Conservation (phyloP, 1,140 invertebrate genomes). For the Zaprionus kolodkinae region DNA sequence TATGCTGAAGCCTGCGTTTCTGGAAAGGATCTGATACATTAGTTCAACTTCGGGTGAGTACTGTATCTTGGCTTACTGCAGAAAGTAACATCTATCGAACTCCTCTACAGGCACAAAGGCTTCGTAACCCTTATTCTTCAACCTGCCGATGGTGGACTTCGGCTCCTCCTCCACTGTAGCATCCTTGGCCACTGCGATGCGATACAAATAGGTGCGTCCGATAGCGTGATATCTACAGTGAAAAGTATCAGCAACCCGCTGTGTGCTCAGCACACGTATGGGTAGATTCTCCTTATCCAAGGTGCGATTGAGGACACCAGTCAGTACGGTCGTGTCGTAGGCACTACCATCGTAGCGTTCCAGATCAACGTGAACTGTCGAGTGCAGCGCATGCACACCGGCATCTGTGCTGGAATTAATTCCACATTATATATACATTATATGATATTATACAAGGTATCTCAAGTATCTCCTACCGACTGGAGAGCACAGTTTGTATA, state of each 20-base stretch:
- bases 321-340: constrained; percentile 85
- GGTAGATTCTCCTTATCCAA: constrained; percentile 85
- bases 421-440: constrained; percentile 5
- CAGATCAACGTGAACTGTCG: constrained; percentile 88
- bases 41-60: fast-evolving
- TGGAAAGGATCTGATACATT: constrained; percentile 77
- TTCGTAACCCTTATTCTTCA: constrained; percentile 62
- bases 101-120: constrained; percentile 72
- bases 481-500: constrained; percentile 86
- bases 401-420: constrained; percentile 87
- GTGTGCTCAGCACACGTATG: constrained; percentile 86
- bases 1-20: constrained; percentile 86
- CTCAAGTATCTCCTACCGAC: constrained; percentile 86
- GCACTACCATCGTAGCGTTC: constrained; percentile 81
- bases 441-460: too few species aligned
- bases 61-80: constrained; percentile 57
- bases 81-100: constrained; percentile 72
- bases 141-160: neutral
- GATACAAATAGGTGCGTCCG: constrained; percentile 89
- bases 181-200: constrained; percentile 85
- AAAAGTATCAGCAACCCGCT: constrained; percentile 86
- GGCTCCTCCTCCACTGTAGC: neutral
- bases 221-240: constrained; percentile 86
- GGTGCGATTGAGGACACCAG: constrained; percentile 86
- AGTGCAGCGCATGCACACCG: constrained; percentile 89